Evolutionary conservation across 1,140 invertebrate genomes (phyloP).

Genomic region (Brachystomella parvula): DNA sequence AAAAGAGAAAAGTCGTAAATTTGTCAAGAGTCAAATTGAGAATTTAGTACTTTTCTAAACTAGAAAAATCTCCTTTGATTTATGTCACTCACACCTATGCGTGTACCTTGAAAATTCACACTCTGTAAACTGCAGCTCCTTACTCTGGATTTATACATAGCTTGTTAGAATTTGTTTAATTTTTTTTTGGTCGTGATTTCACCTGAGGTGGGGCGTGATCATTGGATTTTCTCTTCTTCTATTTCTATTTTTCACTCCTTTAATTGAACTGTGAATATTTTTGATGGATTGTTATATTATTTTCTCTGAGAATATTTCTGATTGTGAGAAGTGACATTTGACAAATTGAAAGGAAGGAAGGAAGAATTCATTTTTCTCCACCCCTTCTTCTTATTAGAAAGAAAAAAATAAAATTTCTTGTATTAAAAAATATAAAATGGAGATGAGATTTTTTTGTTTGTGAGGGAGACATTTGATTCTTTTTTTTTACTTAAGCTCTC

Average conservation of each 20-base stretch:
- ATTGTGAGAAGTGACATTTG: background rate
- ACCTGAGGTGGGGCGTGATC: no score
- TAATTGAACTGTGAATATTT: no score
- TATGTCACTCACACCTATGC: no score
- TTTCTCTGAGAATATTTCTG: background rate
- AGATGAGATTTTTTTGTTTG: background rate
- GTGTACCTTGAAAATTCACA: no score
- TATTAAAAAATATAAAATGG: background rate
- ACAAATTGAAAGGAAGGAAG: constrained; percentile 2
- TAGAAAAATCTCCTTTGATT: no score
- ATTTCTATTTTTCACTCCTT: background rate
- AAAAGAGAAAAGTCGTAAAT: constrained; percentile 34
- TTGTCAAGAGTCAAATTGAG: constrained; percentile 25
- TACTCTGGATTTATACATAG: no score
- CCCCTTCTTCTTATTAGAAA: constrained; percentile 21
- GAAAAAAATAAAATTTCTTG: background rate
- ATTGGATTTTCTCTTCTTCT: no score
- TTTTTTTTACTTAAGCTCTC: constrained; percentile 1
- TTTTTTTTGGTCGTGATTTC: no score
- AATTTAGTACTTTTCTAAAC: constrained; percentile 24
- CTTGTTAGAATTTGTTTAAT: no score
- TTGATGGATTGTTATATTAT: no score
- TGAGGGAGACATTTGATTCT: constrained; percentile 20
- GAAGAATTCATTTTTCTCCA: background rate
- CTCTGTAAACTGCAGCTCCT: no score